phyloP scores from a whole-genome alignment of 1,140 invertebrate species.

The Drosophila dunni region DNA sequence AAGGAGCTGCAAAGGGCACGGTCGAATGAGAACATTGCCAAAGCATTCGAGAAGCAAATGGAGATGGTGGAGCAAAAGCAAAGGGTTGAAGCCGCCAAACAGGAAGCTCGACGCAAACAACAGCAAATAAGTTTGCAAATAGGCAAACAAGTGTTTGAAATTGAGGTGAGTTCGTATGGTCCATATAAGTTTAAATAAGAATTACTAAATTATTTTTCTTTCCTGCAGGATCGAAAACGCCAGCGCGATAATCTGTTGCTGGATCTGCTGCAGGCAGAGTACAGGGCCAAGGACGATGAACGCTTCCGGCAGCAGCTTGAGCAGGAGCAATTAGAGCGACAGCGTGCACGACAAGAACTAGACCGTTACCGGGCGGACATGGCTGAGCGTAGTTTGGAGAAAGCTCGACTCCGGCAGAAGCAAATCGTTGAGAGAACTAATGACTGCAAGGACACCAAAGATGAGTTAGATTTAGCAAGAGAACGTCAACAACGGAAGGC shows the following conservation, averaged over 20 bases:
- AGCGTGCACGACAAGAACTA: slow-evolving; percentile 49
- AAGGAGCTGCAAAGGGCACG: slow-evolving; percentile 19
- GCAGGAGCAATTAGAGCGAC: slow-evolving; percentile 50
- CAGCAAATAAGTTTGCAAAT: slow-evolving; percentile 54
- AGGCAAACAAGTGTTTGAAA: slow-evolving; percentile 52
- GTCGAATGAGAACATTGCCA: slow-evolving; percentile 13
- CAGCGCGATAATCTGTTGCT: slow-evolving; percentile 51
- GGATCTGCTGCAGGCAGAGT: slow-evolving; percentile 68
- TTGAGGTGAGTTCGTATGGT: slow-evolving; percentile 41
- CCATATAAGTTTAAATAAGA: background rate
- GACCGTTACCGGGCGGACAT: slow-evolving; percentile 47
- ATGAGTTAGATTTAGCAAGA: slow-evolving; percentile 20
- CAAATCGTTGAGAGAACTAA: slow-evolving; percentile 18
- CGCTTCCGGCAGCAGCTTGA: slow-evolving; percentile 62
- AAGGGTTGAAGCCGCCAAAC: slow-evolving; percentile 15
- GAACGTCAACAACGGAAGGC: slow-evolving; percentile 40
- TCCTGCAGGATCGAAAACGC: slow-evolving; percentile 46
- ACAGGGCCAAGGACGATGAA: slow-evolving; percentile 63
- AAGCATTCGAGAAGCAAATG: slow-evolving; percentile 18
- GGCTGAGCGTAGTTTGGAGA: slow-evolving; percentile 26
- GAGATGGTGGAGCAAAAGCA: slow-evolving; percentile 24
- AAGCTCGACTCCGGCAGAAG: slow-evolving; percentile 36
- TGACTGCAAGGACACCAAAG: background rate
- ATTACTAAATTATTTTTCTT: background rate
- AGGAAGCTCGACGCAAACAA: slow-evolving; percentile 33